phyloP scores from a whole-genome alignment of 2,113 vertebrate genomes.

The Tachysurus vachellii region DNA sequence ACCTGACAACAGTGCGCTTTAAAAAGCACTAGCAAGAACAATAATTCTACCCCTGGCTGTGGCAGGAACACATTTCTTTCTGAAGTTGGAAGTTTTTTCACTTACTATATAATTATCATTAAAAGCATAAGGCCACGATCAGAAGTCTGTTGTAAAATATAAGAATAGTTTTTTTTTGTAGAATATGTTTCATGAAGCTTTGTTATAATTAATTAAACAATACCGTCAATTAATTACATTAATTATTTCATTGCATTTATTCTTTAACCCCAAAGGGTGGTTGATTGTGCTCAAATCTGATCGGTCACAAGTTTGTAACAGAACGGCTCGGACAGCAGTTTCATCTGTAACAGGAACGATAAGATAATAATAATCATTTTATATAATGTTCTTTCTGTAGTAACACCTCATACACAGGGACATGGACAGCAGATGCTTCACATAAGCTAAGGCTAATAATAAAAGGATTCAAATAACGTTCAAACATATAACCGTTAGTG shows the following conservation, averaged over 20 bases:
- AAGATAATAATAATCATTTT: too few relatives aligned
- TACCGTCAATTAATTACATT: too few relatives aligned
- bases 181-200: not conserved
- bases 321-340: too few relatives aligned
- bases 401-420: too few relatives aligned
- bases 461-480: too few relatives aligned
- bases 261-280: not conserved
- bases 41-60: not conserved
- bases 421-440: too few relatives aligned
- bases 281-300: not conserved
- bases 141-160: not conserved
- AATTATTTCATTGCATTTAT: not conserved
- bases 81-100: not conserved
- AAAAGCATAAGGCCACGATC: not conserved
- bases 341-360: too few relatives aligned
- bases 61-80: not conserved
- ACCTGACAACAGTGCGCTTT: not conserved
- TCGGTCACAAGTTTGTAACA: not conserved
- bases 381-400: too few relatives aligned
- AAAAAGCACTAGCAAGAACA: not conserved
- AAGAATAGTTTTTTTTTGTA: too few relatives aligned
- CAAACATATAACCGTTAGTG: too few relatives aligned
- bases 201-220: not conserved
- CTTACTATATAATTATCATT: not conserved
- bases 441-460: too few relatives aligned